These are phyloP conservation scores for Parnassius orleans DNA, from an alignment of 2,888 invertebrate species.

Conservation along the genomic window DNA sequence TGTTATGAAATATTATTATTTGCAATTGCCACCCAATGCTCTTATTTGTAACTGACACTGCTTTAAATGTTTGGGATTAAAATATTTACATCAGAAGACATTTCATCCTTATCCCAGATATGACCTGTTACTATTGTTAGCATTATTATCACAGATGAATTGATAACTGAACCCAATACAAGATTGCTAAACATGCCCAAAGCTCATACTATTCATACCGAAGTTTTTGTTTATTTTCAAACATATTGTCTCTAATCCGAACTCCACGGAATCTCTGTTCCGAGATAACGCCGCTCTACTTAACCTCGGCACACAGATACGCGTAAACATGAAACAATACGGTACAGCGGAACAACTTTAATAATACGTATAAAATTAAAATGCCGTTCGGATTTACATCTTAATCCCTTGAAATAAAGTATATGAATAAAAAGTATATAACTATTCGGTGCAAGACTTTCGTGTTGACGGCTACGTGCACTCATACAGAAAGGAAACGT, in stretches of 20 bases:
- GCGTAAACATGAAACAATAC: constrained; percentile 80
- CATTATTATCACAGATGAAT: constrained; percentile 1
- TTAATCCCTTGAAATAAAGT: constrained; percentile 42
- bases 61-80: background rate
- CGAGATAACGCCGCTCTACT: constrained; percentile 80
- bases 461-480: constrained; percentile 55
- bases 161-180: constrained; percentile 7
- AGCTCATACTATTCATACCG: constrained; percentile 4
- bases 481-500: constrained; percentile 47
- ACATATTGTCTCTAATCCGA: constrained; percentile 54
- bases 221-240: constrained; percentile 22
- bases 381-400: constrained; percentile 38
- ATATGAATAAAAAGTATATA: constrained; percentile 30
- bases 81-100: too few species aligned
- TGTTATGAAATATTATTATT: constrained; percentile 66
- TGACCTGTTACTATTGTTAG: background rate
- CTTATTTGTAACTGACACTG: constrained; percentile 23
- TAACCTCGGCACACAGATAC: constrained; percentile 79
- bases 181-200: constrained; percentile 8
- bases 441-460: constrained; percentile 28
- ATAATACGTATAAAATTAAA: constrained; percentile 44
- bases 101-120: too few species aligned
- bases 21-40: constrained; percentile 29
- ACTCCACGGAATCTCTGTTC: constrained; percentile 76
- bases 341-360: constrained; percentile 73